Evolutionary conservation across 2,113 vertebrate genomes (phyloP), one percentile per base, ranked within the genome.

Genomic region (Condylura cristata): DNA sequence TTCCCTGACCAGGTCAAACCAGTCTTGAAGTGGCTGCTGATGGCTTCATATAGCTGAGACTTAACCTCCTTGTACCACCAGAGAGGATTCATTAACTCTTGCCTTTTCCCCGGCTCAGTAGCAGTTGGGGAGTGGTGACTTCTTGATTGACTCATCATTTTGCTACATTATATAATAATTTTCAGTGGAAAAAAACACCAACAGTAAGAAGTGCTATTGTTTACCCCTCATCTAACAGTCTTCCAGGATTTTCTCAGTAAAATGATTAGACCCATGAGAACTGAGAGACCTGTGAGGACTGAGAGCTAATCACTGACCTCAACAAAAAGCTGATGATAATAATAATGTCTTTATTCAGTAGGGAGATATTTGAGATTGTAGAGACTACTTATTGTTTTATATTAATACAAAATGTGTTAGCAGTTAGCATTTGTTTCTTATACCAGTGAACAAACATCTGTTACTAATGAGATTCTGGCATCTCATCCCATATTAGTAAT

Each of bases 341-440:
- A 46, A 58, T 46, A 26, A 56, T 37, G 41, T 60, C 85, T 65
- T 48, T 81, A 51, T 72, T 76, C 51, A 75, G 32, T 22, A 58
- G 9, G 30, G n/a, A 80, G 48, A 86, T 8, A 80, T 75, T 86
- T 89, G 53, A 63, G 84, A 82, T 28, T 65, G 4, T 78, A 75
- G 58, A 80, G 86, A 75, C 30, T 53, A 92, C 24, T 30, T 53
- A 56, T 41, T 87, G 66, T 90, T 85, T 95, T 74, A 71, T 34
- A 78, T 85, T 76, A 56, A 51, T 63, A 44, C 32, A 81, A 85
- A 92, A 81, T 70, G 8, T 93, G 81, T 93, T 90, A 72, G 34
- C 66, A 68, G 4, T 95, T 81, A 97, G 81, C 76, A 68, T 66
- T 79, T 90, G 88, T 93, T 85, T 94, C 66, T 82, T 65, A 70